A percentile compares a stretch with the other conserved stretches of the same genome.
Evolutionary conservation across 2,888 invertebrate species (phyloP).

Genomic region (Silvanus unidentatus): DNA sequence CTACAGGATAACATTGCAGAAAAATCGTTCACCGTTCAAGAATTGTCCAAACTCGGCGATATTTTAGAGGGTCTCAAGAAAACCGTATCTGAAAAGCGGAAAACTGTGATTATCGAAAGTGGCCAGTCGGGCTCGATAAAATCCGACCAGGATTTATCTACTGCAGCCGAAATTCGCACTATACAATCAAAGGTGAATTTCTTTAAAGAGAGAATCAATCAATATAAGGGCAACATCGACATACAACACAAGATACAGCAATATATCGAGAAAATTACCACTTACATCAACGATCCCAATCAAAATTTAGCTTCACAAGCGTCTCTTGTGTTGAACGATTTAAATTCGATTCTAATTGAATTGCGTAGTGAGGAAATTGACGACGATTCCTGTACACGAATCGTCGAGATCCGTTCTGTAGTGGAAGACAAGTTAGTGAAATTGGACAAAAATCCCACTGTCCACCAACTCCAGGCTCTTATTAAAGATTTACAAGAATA

Average conservation of each 20-base stretch:
- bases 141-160: not conserved
- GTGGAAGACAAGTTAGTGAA: not conserved
- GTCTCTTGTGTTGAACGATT: not conserved
- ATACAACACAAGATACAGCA: not conserved
- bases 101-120: conserved; percentile 7
- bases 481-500: conserved; percentile 15
- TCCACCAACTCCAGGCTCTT: conserved; percentile 13
- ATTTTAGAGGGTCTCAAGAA: conserved; percentile 17
- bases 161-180: not conserved
- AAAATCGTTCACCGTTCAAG: conserved; percentile 13
- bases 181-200: not conserved
- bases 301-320: not conserved
- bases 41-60: conserved; percentile 16
- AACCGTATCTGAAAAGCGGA: conserved; percentile 15
- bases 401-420: not conserved
- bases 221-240: not conserved
- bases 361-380: not conserved
- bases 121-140: not conserved
- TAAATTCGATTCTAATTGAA: not conserved
- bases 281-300: not conserved
- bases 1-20: not conserved
- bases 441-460: not conserved
- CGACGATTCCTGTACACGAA: not conserved
- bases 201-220: not conserved
- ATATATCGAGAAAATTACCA: not conserved